phyloP scores from a whole-genome alignment of 2,888 invertebrate genomes.

The Zaprionus lineosus region DNA sequence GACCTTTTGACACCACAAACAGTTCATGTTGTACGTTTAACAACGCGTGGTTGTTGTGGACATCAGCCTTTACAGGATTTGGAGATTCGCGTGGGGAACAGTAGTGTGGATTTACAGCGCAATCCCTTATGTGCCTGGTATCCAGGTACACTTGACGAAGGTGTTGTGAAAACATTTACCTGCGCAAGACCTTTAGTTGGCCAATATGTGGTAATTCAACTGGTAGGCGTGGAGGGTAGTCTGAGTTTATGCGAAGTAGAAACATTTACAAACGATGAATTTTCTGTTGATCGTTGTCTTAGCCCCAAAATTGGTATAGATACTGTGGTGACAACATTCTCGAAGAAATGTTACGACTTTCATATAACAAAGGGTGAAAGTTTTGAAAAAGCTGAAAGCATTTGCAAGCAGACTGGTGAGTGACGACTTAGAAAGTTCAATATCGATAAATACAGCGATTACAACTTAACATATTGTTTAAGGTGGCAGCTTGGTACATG shows the following conservation, averaged over 20 bases:
- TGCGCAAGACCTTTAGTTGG: slow-evolving; percentile 93
- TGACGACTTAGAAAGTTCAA: background rate
- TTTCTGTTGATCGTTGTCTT: slow-evolving; percentile 92
- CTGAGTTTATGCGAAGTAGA: slow-evolving; percentile 95
- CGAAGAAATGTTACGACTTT: slow-evolving; percentile 94
- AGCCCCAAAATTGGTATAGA: slow-evolving; percentile 90
- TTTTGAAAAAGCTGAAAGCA: slow-evolving; percentile 90
- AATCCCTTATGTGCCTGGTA: slow-evolving; percentile 97
- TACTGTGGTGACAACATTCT: slow-evolving; percentile 91
- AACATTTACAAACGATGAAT: slow-evolving; percentile 95
- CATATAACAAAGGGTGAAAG: slow-evolving; percentile 91
- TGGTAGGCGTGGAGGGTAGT: slow-evolving; percentile 95
- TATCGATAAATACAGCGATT: background rate
- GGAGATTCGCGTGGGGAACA: slow-evolving; percentile 95
- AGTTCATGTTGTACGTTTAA: slow-evolving; percentile 92
- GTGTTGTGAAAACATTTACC: slow-evolving; percentile 94
- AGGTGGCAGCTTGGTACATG: slow-evolving; percentile 83
- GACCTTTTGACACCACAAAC: slow-evolving; percentile 92
- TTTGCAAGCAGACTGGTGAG: slow-evolving; percentile 89
- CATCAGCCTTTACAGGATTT: slow-evolving; percentile 94
- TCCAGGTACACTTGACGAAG: slow-evolving; percentile 95
- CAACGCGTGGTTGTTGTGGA: slow-evolving; percentile 88
- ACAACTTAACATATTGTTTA: background rate
- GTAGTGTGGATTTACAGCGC: slow-evolving; percentile 92
- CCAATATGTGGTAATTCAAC: slow-evolving; percentile 93